Conservation (phyloP, 2,888 invertebrate species). For the Aromia moschata region DNA sequence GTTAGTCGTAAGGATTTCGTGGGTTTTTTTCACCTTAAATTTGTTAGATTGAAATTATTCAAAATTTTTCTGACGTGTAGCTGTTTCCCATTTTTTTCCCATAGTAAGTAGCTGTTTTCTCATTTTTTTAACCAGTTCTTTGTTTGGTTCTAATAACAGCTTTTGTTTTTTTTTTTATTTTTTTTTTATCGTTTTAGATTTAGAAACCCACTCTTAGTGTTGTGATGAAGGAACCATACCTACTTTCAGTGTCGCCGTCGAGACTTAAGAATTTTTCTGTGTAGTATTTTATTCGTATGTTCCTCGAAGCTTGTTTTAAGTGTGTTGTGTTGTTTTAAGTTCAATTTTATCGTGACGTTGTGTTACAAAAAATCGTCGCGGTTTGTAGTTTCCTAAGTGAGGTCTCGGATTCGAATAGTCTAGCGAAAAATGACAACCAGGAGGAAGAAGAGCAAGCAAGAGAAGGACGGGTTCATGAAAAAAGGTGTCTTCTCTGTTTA, state of each 20-base stretch:
- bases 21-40: no score
- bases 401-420: neutral
- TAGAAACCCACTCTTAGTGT: neutral
- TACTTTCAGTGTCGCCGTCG: neutral
- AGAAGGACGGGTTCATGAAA: constrained; percentile 79
- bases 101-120: no score
- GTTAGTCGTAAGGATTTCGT: no score
- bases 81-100: no score
- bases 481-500: constrained; percentile 88
- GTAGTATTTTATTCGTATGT: neutral
- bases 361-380: neutral
- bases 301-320: neutral
- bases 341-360: neutral
- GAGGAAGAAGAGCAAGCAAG: constrained; percentile 72
- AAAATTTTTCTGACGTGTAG: no score
- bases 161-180: neutral
- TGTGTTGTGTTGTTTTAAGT: constrained; percentile 1
- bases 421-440: constrained; percentile 68
- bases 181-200: neutral
- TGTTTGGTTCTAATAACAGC: no score
- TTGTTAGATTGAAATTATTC: no score
- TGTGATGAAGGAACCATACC: neutral
- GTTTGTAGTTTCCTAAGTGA: neutral
- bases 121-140: no score
- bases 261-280: neutral